A percentile compares a stretch with the other conserved stretches of the same genome.
phyloP scores from a whole-genome alignment of 2,113 vertebrate species.

The Podarcis muralis region DNA sequence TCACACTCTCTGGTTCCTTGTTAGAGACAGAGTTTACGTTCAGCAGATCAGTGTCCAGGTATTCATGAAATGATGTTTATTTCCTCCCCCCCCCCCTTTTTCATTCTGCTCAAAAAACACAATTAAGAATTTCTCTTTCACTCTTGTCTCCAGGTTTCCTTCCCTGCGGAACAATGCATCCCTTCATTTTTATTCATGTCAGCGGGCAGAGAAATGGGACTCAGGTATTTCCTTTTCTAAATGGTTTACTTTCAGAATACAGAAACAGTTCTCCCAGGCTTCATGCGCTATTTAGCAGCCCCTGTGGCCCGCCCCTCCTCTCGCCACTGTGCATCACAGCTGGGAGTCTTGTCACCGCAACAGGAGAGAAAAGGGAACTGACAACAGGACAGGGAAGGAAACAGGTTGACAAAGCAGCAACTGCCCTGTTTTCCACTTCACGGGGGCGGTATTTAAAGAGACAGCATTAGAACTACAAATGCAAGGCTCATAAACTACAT shows the following conservation, averaged over 20 bases:
- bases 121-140: neutral
- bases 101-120: neutral
- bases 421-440: neutral
- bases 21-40: neutral
- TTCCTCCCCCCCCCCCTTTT: neutral
- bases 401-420: neutral
- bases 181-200: neutral
- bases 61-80: constrained; percentile 15
- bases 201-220: neutral
- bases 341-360: neutral
- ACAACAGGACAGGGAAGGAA: neutral
- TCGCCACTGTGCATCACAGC: neutral
- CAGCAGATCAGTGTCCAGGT: constrained; percentile 1
- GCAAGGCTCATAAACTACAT: too few species aligned
- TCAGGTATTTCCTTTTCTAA: neutral
- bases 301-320: neutral
- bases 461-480: neutral
- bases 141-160: neutral
- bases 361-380: neutral
- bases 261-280: neutral
- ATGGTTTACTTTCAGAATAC: neutral
- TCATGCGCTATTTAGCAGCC: neutral
- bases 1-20: constrained; percentile 2
- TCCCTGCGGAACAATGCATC: neutral
- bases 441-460: neutral